Evolutionary conservation across 2,797 vertebrate genomes (phyloP).

Genomic region (Spatula versicolor): DNA sequence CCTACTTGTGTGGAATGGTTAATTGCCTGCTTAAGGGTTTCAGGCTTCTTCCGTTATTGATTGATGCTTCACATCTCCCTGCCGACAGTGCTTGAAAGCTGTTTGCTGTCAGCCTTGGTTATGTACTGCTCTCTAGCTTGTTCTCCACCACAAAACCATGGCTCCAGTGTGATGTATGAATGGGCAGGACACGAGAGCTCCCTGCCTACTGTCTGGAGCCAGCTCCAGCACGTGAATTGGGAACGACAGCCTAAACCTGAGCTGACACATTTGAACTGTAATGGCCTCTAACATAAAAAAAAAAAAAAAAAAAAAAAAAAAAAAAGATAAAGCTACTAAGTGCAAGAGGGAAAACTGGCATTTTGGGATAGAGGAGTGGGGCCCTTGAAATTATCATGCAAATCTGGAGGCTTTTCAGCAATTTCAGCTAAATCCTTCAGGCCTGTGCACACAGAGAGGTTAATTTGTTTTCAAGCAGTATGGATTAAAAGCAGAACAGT

Average conservation of each 20-base stretch:
- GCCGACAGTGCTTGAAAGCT: not conserved
- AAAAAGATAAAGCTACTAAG: not conserved
- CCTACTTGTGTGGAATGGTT: not conserved
- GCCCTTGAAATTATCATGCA: slow-evolving; percentile 25
- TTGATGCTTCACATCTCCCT: not conserved
- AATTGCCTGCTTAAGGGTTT: not conserved
- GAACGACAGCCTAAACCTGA: not conserved
- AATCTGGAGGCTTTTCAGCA: slow-evolving; percentile 36
- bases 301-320: not conserved
- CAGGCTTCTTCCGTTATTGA: not conserved
- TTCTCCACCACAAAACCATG: not conserved
- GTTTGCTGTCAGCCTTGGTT: not conserved
- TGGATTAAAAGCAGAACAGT: slow-evolving; percentile 44
- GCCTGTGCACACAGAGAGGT: slow-evolving; percentile 24
- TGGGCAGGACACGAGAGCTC: not conserved
- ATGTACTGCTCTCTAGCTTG: not conserved
- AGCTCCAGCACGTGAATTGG: not conserved
- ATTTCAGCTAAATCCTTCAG: slow-evolving; percentile 41
- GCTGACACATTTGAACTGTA: not conserved
- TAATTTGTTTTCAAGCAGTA: slow-evolving; percentile 44
- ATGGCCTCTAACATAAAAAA: not conserved
- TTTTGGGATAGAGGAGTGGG: not conserved
- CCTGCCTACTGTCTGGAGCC: not conserved
- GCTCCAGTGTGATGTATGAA: not conserved
- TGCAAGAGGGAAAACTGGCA: not conserved